These are phyloP conservation scores for Amitus sp. DNA, from an alignment of 2,888 invertebrate genomes.

Conservation along the genomic window DNA sequence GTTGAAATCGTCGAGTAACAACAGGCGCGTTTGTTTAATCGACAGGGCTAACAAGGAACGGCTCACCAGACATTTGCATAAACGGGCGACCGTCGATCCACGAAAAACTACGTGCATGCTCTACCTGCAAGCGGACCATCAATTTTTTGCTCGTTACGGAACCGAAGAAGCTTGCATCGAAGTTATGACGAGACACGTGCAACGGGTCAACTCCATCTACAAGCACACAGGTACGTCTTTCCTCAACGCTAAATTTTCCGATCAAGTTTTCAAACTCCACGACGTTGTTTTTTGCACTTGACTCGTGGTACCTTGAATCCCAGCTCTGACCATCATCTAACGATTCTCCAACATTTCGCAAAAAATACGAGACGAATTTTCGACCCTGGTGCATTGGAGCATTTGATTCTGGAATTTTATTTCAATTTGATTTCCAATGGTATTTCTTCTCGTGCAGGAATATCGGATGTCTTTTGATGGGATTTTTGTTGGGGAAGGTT, in stretches of 20 bases:
- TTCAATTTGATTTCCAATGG: too few relatives aligned
- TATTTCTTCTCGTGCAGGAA: too few relatives aligned
- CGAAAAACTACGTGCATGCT: conserved; percentile 94
- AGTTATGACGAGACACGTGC: conserved; percentile 94
- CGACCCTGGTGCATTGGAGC: too few relatives aligned
- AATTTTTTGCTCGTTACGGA: conserved; percentile 94
- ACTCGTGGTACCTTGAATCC: neutral
- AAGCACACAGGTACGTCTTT: conserved; percentile 79
- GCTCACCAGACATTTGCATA: conserved; percentile 59
- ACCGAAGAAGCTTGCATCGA: conserved; percentile 95
- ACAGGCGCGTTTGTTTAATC: conserved; percentile 28
- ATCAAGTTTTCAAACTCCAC: too few relatives aligned
- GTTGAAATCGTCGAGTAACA: conserved; percentile 26
- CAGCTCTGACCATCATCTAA: too few relatives aligned
- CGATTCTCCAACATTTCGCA: too few relatives aligned
- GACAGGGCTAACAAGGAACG: conserved; percentile 50
- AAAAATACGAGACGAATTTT: too few relatives aligned
- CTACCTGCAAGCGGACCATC: conserved; percentile 95
- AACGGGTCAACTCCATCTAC: conserved; percentile 90
- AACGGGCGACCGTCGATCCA: conserved; percentile 79
- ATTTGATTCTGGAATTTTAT: too few relatives aligned
- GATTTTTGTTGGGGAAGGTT: too few relatives aligned
- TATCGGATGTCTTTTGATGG: too few relatives aligned
- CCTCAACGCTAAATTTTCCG: too few relatives aligned
- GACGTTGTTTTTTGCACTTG: too few relatives aligned